These are phyloP conservation scores for Actinopyga echinites DNA, from an alignment of 53 echinoderm and acorn worm species.

Conservation along the genomic window DNA sequence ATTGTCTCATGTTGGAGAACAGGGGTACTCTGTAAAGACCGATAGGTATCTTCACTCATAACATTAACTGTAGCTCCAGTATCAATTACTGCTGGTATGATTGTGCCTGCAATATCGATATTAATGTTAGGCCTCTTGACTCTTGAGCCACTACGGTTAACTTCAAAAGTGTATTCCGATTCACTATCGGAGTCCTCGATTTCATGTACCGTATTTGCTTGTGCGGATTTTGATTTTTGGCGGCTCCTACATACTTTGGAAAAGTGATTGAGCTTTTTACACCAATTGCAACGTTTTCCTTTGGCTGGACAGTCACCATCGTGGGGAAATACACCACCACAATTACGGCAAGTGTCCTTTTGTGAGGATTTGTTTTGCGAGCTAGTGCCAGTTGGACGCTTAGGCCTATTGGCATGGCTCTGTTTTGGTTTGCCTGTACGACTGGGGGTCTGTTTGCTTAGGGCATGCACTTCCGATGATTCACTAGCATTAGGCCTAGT, in stretches of 20 bases:
- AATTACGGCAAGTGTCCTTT: background rate
- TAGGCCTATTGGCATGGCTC: too few species aligned
- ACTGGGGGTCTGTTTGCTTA: background rate
- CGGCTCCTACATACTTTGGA: constrained; percentile 11
- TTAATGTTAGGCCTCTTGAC: too few species aligned
- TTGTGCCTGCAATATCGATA: too few species aligned
- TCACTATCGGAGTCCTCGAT: too few species aligned
- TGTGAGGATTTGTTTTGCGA: background rate
- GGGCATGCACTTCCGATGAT: background rate
- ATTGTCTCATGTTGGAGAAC: background rate
- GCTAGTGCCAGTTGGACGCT: background rate
- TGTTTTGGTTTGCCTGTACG: too few species aligned
- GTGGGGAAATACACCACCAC: constrained; percentile 48
- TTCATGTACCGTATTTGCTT: too few species aligned
- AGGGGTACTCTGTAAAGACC: background rate
- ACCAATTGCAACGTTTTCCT: constrained; percentile 31
- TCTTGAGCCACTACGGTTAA: too few species aligned
- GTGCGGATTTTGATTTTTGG: too few species aligned
- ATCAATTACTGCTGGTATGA: background rate
- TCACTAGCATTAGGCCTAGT: background rate
- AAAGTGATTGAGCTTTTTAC: constrained; percentile 32
- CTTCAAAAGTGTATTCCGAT: too few species aligned
- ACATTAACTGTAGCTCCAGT: constrained; percentile 31
- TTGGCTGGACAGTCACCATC: constrained; percentile 45
- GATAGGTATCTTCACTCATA: constrained; percentile 17